Percentiles rank a stretch among this genome's conserved stretches.
Evolutionary conservation across 2,113 vertebrate species (phyloP).

Genomic region (Felis catus): DNA sequence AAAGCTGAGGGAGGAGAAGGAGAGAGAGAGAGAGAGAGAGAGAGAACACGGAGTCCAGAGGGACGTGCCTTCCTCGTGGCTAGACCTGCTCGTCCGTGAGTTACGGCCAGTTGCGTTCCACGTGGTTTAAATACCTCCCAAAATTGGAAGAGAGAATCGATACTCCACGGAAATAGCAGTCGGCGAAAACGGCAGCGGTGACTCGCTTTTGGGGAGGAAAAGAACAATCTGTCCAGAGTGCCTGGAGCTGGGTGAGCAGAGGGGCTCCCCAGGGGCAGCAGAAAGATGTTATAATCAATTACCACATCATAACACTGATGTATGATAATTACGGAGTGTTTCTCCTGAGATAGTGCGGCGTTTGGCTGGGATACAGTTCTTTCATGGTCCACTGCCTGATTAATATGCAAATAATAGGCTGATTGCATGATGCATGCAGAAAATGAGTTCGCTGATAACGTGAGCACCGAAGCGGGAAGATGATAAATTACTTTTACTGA

Average conservation of each 20-base stretch:
- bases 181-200: conserved; percentile 66
- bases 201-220: conserved; percentile 74
- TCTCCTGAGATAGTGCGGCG: conserved; percentile 89
- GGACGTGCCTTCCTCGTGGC: not conserved
- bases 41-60: not conserved
- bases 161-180: not conserved
- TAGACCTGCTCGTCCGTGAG: not conserved
- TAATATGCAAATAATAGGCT: conserved; percentile 96
- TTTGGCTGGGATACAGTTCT: conserved; percentile 87
- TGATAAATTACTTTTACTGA: conserved; percentile 94
- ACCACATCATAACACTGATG: conserved; percentile 94
- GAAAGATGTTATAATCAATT: conserved; percentile 96
- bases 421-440: conserved; percentile 93
- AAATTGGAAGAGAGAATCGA: conserved; percentile 52
- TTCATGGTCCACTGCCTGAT: conserved; percentile 92
- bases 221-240: conserved; percentile 78
- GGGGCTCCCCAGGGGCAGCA: conserved; percentile 87
- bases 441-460: conserved; percentile 88
- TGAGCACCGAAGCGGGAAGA: conserved; percentile 88
- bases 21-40: not conserved
- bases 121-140: conserved; percentile 32
- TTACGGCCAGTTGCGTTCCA: not conserved
- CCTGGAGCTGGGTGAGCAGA: conserved; percentile 83
- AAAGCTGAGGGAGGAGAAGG: not conserved
- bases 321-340: conserved; percentile 94